Conservation (phyloP, 2,888 invertebrate genomes). For the Polydrusus tereticollis region DNA sequence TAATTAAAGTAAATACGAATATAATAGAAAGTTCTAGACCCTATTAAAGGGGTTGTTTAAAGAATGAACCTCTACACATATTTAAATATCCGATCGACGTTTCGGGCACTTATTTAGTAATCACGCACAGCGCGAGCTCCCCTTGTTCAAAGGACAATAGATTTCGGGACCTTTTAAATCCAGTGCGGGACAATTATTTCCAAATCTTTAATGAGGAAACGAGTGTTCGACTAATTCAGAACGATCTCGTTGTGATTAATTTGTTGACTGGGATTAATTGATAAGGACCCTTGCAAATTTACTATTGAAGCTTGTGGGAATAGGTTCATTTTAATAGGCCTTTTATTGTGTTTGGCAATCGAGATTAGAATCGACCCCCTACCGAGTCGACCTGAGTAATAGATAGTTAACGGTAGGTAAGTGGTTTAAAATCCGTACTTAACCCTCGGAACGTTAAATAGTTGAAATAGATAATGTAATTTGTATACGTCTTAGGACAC, state of each 20-base stretch:
- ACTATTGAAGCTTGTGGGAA: conserved; percentile 38
- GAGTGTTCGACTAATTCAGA: conserved; percentile 46
- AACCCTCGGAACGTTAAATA: not conserved
- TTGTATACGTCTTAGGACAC: no score
- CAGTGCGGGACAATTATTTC: conserved; percentile 44
- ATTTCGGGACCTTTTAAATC: conserved; percentile 43
- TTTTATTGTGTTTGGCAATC: conserved; percentile 10
- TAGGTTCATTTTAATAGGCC: conserved; percentile 28
- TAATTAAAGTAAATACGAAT: no score
- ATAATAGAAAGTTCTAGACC: no score
- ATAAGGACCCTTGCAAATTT: conserved; percentile 33
- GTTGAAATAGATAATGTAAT: no score
- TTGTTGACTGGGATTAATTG: conserved; percentile 45
- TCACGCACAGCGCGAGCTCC: conserved; percentile 14
- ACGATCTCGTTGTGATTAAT: conserved; percentile 45
- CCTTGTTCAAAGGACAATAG: conserved; percentile 38
- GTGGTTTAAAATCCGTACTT: not conserved
- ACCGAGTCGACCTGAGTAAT: conserved; percentile 2
- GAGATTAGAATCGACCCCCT: conserved; percentile 6
- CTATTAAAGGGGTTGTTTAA: no score
- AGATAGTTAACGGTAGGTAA: not conserved
- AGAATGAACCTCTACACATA: no score
- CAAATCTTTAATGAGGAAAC: conserved; percentile 48
- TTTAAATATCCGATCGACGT: no score
- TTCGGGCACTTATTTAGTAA: conserved; percentile 15